Base-by-base conservation (phyloP, 2,888 invertebrate species). In the Lamellibrachia satsuma region DNA sequence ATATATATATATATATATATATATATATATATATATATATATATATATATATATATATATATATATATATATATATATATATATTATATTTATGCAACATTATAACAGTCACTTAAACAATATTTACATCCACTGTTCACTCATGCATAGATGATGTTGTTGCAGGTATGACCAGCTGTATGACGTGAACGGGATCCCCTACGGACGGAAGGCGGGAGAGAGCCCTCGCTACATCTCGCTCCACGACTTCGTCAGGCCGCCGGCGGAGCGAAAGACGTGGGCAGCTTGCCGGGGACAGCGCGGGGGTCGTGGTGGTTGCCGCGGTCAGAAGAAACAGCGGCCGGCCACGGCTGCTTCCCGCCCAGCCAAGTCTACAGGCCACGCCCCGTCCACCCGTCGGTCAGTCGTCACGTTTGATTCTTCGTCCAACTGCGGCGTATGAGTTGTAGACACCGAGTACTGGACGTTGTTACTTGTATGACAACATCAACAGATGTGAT, bases 381-480 rank as follows among this genome's bases (percentile, higher is more conserved):
- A 15, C 15, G 4, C 75, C 75, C 15, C 75, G 75, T 15, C 75
- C 75, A 22, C 75, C 15, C 15, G 22, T 22, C 75, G 75, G 22
- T 22, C 22, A 15, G 15, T 22, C 1, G 15, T 75, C 75, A 75
- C 75, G 22, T 75, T 22, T 15, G 22, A 75, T 22, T 75, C 75
- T 15, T 75, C 75, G 75, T 75, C 75, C 75, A 75, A 75, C 75
- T 75, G 75, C 75, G 75, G 75, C 75, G 75, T 75, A 15, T 75
- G 75, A 75, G 22, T 15, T 57, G 57, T 57, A 8, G 15, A 8
- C 11, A 57, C 7, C 11, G 22, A 75, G 15, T 22, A 22, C 15
- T 75, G 55, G 55, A 9, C 9, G 55, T 55, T 55, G 55, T 7
- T 55, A 9, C 55, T 55, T 11, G 60, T 60, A 15, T 9, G 55